Conservation (phyloP, 2,888 invertebrate species). For the Boloria euphrosyne region DNA sequence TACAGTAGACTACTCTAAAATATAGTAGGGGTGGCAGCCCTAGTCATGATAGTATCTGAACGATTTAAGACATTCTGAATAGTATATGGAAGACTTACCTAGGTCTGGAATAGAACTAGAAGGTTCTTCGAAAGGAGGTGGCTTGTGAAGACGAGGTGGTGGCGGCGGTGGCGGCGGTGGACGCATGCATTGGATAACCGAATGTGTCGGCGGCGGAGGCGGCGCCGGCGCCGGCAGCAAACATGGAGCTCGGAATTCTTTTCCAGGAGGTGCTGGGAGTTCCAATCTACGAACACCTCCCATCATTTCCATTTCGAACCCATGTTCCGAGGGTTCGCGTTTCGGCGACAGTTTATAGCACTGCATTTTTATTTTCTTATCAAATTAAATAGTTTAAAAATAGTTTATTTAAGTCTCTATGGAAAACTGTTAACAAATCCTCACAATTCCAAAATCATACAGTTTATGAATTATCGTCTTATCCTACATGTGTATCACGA, state of each 20-base stretch:
- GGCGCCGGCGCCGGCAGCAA: conserved; percentile 62
- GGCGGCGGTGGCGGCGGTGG: conserved; percentile 80
- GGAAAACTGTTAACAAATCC: conserved; percentile 32
- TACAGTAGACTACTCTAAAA: too few relatives aligned
- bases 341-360: conserved; percentile 75
- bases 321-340: conserved; percentile 66
- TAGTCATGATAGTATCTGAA: not conserved
- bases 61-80: not conserved
- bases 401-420: conserved; percentile 26
- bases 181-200: conserved; percentile 80
- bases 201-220: conserved; percentile 64
- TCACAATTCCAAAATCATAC: conserved; percentile 27
- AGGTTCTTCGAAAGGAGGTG: conserved; percentile 87
- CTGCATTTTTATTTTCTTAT: conserved; percentile 68
- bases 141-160: conserved; percentile 77
- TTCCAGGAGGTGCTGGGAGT: conserved; percentile 75
- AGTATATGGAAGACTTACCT: conserved; percentile 84
- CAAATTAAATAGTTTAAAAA: conserved; percentile 39
- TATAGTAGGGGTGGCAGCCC: too few relatives aligned
- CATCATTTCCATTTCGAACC: conserved; percentile 67
- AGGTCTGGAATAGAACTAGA: conserved; percentile 94
- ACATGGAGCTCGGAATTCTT: conserved; percentile 76
- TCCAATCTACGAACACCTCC: conserved; percentile 66
- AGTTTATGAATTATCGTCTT: conserved; percentile 31
- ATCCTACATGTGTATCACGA: conserved; percentile 34